Base-by-base conservation (phyloP, 1,140 invertebrate species). In the Temnothorax curvispinosus region DNA sequence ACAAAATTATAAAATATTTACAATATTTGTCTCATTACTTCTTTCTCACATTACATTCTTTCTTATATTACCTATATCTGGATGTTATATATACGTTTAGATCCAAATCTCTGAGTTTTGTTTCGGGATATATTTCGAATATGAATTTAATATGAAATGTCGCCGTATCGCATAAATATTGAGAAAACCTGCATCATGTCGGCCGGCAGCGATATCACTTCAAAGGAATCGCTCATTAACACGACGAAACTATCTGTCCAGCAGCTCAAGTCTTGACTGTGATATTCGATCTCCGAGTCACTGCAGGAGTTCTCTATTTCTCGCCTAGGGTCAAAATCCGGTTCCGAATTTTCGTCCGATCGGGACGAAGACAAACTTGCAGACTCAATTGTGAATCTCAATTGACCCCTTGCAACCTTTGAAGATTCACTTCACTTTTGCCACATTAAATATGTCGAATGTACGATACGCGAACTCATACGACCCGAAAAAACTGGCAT, bases 151-250 rank as follows among this genome's bases (percentile, higher is more conserved):
- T 15, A 75, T 27, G 27, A 27, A 38, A 44, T 62, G 21, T 50
- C 27, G 27, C 1, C 27, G 27, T 27, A 27, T 27, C 38, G 35
- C 21, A 41, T 54, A 76, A 67, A 54, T 47, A 88, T 3, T 54
- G 15, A 7, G 1, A 54, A 35, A 65, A 95, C 95, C 95, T 95
- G 95, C 91, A 95, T 91, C 94, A 95, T 95, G 62, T 95, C 95
- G 90, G 94, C 94, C 91, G 95, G 94, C 91, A 95, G 91, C 87
- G 95, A 95, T 88, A 95, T 95, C 60, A 95, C 95, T 74, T 95
- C 95, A 56, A 95, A 95, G 44, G 95, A 95, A 91, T 95, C 94
- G 90, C 95, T 95, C 95, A 95, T 95, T 93, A 95, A 95, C 93
- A 95, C 94, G 89, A 95, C 93, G 78, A 95, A 95, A 84, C 94